A percentile compares a stretch with the other conserved stretches of the same genome.
These are phyloP conservation scores for Hystrix brachyura DNA, from an alignment of 2,113 vertebrate genomes.

Conservation along the genomic window DNA sequence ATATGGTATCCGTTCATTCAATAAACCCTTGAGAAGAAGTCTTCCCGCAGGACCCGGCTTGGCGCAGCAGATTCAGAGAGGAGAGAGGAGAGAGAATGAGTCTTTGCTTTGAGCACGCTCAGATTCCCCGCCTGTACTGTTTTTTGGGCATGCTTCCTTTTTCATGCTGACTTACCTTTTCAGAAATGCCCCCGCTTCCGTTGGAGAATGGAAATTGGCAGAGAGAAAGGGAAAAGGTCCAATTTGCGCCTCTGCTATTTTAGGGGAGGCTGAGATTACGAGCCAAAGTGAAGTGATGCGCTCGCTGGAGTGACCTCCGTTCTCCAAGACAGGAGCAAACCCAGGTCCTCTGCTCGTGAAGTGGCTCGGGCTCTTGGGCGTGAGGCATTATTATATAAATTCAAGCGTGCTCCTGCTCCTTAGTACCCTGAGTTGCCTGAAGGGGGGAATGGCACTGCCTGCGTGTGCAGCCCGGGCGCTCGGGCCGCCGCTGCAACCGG, in stretches of 20 bases:
- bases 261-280: constrained; percentile 71
- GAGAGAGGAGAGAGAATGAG: background rate
- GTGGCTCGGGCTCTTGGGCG: constrained; percentile 68
- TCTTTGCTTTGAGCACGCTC: constrained; percentile 45
- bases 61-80: background rate
- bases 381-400: constrained; percentile 82
- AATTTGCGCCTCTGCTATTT: constrained; percentile 75
- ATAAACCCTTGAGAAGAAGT: background rate
- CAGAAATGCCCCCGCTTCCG: constrained; percentile 76
- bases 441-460: constrained; percentile 83
- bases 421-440: constrained; percentile 85
- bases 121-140: constrained; percentile 23
- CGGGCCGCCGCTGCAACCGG: constrained; percentile 70
- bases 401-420: constrained; percentile 76
- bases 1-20: background rate
- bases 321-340: constrained; percentile 44
- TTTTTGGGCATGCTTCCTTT: constrained; percentile 67
- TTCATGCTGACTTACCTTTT: constrained; percentile 79
- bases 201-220: constrained; percentile 76
- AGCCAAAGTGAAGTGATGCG: constrained; percentile 73
- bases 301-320: constrained; percentile 65
- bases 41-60: background rate
- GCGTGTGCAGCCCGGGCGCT: constrained; percentile 74
- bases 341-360: constrained; percentile 64
- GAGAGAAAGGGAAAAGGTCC: constrained; percentile 54